A percentile compares a stretch with the other conserved stretches of the same genome.
Conservation (phyloP, 2,797 vertebrate genomes). For the Arctocebus calabarensis region DNA sequence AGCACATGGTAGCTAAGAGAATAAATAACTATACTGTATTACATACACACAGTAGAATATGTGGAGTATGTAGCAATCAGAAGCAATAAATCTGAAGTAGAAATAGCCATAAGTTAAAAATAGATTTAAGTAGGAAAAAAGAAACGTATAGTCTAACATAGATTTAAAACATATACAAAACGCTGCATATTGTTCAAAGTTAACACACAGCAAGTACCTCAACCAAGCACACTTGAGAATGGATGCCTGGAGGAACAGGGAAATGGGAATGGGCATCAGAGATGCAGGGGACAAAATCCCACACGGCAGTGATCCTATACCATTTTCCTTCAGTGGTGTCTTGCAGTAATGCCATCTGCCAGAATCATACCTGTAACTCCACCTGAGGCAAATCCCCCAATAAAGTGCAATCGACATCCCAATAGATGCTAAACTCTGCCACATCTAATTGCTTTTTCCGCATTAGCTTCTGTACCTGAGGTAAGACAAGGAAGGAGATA, state of each 20-base stretch:
- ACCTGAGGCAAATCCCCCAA: slow-evolving; percentile 93
- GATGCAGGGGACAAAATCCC: neutral
- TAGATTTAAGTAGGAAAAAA: neutral
- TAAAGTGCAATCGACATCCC: slow-evolving; percentile 94
- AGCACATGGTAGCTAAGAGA: neutral
- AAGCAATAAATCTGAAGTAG: neutral
- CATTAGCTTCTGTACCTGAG: slow-evolving; percentile 93
- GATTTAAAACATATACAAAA: neutral
- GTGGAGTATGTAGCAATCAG: neutral
- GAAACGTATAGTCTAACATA: neutral
- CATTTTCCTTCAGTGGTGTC: too few relatives aligned
- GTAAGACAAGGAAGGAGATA: slow-evolving; percentile 40
- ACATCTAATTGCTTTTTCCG: slow-evolving; percentile 96
- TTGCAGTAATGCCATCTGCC: neutral
- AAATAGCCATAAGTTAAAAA: slow-evolving; percentile 30
- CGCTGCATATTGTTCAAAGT: neutral
- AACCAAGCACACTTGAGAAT: neutral
- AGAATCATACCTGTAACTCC: slow-evolving; percentile 93
- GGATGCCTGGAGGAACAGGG: neutral
- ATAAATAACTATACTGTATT: too few relatives aligned
- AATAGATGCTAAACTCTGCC: slow-evolving; percentile 96
- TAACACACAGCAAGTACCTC: neutral
- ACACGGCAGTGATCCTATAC: accelerated
- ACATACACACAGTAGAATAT: neutral
- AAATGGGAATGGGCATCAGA: neutral